Evolutionary conservation across 2,113 vertebrate species (phyloP).

Genomic region (Sinocyclocheilus anshuiensis): DNA sequence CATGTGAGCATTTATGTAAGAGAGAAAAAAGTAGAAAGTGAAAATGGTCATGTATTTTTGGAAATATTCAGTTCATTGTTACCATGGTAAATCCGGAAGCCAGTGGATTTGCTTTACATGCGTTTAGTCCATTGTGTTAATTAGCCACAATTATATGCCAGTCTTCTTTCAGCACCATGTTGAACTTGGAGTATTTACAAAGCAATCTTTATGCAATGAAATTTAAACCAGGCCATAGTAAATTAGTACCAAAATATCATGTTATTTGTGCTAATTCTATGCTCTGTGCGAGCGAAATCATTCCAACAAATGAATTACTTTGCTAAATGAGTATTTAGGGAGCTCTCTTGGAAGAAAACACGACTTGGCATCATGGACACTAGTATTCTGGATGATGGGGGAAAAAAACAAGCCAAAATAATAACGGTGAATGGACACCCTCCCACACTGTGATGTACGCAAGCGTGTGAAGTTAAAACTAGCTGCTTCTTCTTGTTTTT

Average conservation of each 20-base stretch:
- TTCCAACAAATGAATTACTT: not conserved
- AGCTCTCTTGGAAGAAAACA: not conserved
- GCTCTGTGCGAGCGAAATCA: not conserved
- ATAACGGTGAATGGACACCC: constrained; percentile 9
- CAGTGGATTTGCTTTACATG: constrained; percentile 9
- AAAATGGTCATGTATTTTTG: not conserved
- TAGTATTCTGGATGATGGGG: not conserved
- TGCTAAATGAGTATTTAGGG: not conserved
- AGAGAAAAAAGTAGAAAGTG: not conserved
- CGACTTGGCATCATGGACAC: not conserved
- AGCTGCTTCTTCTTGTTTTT: not conserved
- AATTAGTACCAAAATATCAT: not conserved
- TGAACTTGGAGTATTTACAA: not conserved
- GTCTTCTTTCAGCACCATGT: not conserved
- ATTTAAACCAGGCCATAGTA: not conserved
- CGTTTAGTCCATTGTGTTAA: constrained; percentile 17
- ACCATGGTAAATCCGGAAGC: constrained; percentile 50
- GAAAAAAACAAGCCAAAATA: not conserved
- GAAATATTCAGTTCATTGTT: constrained; percentile 27
- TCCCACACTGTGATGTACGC: not conserved
- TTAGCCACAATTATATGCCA: not conserved
- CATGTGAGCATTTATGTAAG: too few relatives aligned
- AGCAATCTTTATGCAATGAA: not conserved
- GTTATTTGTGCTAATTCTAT: not conserved
- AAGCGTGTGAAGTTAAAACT: constrained; percentile 5